These are phyloP conservation scores for Creontiades dilutus DNA, from an alignment of 2,888 invertebrate species.

Conservation along the genomic window DNA sequence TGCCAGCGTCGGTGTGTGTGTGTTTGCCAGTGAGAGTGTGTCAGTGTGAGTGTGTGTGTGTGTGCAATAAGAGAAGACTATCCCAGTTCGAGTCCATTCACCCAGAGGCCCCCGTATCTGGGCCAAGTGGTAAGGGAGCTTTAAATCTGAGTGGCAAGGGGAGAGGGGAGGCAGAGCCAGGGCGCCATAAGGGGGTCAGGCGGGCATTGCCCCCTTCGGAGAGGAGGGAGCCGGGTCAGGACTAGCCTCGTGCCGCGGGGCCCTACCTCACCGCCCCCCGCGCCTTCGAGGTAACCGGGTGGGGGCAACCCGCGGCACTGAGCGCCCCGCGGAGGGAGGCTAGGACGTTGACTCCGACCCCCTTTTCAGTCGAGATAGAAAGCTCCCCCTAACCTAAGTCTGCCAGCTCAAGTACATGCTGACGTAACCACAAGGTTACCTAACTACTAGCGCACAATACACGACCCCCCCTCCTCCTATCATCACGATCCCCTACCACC, in stretches of 20 bases:
- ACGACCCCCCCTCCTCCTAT: neutral
- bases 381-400: slow-evolving; percentile 64
- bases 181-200: slow-evolving; percentile 64
- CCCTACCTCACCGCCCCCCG: slow-evolving; percentile 25
- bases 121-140: slow-evolving; percentile 73
- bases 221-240: slow-evolving; percentile 64
- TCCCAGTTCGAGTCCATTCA: slow-evolving; percentile 74
- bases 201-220: slow-evolving; percentile 66
- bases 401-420: slow-evolving; percentile 65
- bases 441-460: slow-evolving; percentile 57
- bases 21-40: neutral
- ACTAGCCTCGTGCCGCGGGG: slow-evolving; percentile 68
- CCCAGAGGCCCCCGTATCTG: slow-evolving; percentile 70
- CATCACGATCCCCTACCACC: neutral
- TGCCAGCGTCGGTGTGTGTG: slow-evolving; percentile 58
- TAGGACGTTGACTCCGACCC: slow-evolving; percentile 72
- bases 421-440: slow-evolving; percentile 70
- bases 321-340: slow-evolving; percentile 62
- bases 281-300: neutral
- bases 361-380: slow-evolving; percentile 68
- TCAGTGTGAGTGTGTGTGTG: slow-evolving; percentile 59
- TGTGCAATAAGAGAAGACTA: slow-evolving; percentile 72
- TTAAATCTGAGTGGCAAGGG: slow-evolving; percentile 69
- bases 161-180: slow-evolving; percentile 31
- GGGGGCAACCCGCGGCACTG: slow-evolving; percentile 43